phyloP scores from a whole-genome alignment of 2,797 vertebrate genomes.

The Sebastes taczanowskii region DNA sequence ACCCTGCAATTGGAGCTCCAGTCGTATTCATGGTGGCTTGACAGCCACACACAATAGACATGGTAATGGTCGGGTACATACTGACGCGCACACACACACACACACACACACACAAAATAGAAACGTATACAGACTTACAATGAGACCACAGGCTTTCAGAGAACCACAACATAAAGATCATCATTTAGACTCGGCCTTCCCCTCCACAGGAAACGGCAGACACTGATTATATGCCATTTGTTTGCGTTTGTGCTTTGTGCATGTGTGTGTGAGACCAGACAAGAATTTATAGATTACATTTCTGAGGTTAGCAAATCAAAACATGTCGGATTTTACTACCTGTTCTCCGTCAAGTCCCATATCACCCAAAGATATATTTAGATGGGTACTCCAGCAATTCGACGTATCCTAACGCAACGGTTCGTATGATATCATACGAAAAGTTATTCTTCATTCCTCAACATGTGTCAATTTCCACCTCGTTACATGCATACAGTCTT shows the following conservation, averaged over 20 bases:
- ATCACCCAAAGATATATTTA: neutral
- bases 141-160: constrained; percentile 67
- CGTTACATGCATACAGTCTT: no score
- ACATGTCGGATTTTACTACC: neutral
- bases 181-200: constrained; percentile 68
- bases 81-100: constrained; percentile 2
- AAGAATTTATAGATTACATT: constrained; percentile 34
- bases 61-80: constrained; percentile 68
- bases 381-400: neutral
- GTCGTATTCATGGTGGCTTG: constrained; percentile 61
- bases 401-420: no score
- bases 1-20: constrained; percentile 62
- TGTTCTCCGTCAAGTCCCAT: neutral
- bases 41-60: constrained; percentile 68
- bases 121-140: constrained; percentile 52
- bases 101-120: constrained; percentile 55
- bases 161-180: constrained; percentile 75
- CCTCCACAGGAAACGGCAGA: constrained; percentile 66
- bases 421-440: no score
- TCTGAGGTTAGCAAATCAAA: constrained; percentile 24
- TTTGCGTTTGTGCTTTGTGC: constrained; percentile 48
- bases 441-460: no score
- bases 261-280: constrained; percentile 9
- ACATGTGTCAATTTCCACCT: no score
- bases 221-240: constrained; percentile 73